Percentiles rank a stretch among this genome's conserved stretches.
These are phyloP conservation scores for Acropora yongei DNA, from an alignment of 64 coral and sea anemone genomes.

Conservation along the genomic window DNA sequence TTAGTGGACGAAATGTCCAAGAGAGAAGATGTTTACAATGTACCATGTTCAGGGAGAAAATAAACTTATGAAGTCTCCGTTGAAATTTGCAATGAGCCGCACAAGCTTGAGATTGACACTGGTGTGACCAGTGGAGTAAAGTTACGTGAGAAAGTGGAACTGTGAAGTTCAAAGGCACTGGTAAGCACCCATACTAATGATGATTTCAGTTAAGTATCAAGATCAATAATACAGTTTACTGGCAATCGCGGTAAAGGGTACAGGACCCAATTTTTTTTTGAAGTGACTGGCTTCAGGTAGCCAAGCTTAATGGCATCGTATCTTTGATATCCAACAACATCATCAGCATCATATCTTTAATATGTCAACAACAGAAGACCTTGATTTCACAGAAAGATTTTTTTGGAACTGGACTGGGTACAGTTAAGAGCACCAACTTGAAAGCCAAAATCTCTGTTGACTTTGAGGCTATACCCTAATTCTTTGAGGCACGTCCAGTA, in stretches of 20 bases:
- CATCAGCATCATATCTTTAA: no score
- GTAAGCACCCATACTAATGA: conserved; percentile 32
- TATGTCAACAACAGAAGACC: background rate
- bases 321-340: conserved; percentile 22
- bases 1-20: conserved; percentile 30
- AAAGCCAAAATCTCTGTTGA: conserved; percentile 14
- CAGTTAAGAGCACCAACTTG: conserved; percentile 22
- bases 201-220: conserved; percentile 31
- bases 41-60: background rate
- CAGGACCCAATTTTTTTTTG: conserved; percentile 10
- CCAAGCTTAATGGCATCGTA: conserved; percentile 36
- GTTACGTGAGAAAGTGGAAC: conserved; percentile 31
- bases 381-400: background rate
- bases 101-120: conserved; percentile 72
- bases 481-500: no score
- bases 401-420: conserved; percentile 53
- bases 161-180: conserved; percentile 8
- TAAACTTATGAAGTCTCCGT: no score
- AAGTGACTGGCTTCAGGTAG: background rate
- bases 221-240: conserved; percentile 26
- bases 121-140: conserved; percentile 19
- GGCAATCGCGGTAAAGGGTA: conserved; percentile 31
- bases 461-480: no score
- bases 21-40: conserved; percentile 19
- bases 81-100: conserved; percentile 2